These are phyloP conservation scores for Leptopterna dolabrata DNA, from an alignment of 2,888 invertebrate species.

Conservation along the genomic window DNA sequence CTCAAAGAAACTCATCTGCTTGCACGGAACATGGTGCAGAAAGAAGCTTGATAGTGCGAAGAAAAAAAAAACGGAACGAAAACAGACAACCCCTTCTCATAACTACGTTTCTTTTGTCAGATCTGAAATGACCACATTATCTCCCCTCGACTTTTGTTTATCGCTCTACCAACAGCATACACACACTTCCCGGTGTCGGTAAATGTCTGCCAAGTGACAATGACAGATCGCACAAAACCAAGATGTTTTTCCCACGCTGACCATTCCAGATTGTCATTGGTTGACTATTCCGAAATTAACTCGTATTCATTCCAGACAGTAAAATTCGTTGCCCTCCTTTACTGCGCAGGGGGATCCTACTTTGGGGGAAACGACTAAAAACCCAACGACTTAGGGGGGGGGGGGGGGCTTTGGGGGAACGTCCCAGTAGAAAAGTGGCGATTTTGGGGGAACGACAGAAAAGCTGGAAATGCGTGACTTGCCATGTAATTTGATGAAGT, in stretches of 20 bases:
- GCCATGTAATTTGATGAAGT: too few species aligned
- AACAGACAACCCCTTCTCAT: not conserved
- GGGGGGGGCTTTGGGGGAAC: too few species aligned
- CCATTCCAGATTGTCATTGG: not conserved
- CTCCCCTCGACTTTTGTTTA: not conserved
- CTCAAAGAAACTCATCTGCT: not conserved
- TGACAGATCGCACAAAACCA: not conserved
- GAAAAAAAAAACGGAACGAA: not conserved
- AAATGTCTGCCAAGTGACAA: not conserved
- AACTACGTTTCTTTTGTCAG: not conserved
- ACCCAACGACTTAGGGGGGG: too few species aligned
- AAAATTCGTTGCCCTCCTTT: too few species aligned
- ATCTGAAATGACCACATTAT: not conserved
- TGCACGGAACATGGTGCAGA: not conserved
- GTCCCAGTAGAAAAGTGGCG: too few species aligned
- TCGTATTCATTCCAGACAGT: too few species aligned
- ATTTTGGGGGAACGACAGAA: too few species aligned
- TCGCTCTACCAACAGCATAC: not conserved
- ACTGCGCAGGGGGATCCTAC: too few species aligned
- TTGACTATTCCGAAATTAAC: too few species aligned
- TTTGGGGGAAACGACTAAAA: too few species aligned
- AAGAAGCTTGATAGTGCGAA: not conserved
- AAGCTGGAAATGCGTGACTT: too few species aligned
- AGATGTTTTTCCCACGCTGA: not conserved
- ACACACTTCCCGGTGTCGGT: not conserved